Percentiles rank a stretch among this genome's conserved stretches.
Evolutionary conservation across 1,140 invertebrate species (phyloP).

Genomic region (Mactra quadrangularis): DNA sequence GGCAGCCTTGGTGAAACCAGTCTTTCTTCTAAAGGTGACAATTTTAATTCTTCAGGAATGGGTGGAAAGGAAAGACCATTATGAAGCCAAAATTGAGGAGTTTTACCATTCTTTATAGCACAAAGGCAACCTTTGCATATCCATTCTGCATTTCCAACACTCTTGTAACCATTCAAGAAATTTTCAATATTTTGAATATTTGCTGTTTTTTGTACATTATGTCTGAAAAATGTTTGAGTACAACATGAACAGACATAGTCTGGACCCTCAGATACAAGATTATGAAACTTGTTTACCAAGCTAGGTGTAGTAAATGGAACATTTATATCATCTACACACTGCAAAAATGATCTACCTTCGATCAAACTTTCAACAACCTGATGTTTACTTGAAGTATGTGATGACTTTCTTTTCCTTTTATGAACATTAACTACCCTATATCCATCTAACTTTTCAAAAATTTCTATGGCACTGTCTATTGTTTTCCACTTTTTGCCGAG

Average conservation of each 20-base stretch:
- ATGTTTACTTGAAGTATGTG: not conserved
- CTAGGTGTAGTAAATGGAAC: too few relatives aligned
- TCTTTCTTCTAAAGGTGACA: slow-evolving; percentile 45
- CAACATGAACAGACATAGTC: slow-evolving; percentile 55
- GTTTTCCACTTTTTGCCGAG: slow-evolving; percentile 2
- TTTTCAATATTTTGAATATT: too few relatives aligned
- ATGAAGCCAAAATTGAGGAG: slow-evolving; percentile 43
- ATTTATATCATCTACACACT: slow-evolving; percentile 25
- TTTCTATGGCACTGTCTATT: not conserved
- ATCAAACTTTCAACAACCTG: not conserved
- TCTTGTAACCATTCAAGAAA: too few relatives aligned
- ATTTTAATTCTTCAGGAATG: slow-evolving; percentile 49
- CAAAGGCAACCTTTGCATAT: slow-evolving; percentile 14
- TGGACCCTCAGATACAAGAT: slow-evolving; percentile 22
- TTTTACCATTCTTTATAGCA: slow-evolving; percentile 4
- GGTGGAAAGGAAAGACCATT: slow-evolving; percentile 63
- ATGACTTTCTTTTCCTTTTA: not conserved
- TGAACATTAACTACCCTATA: not conserved
- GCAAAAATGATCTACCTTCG: not conserved
- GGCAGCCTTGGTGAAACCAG: slow-evolving; percentile 33
- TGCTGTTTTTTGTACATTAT: slow-evolving; percentile 43
- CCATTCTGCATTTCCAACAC: slow-evolving; percentile 7
- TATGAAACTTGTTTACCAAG: too few relatives aligned
- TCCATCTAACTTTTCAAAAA: slow-evolving; percentile 1
- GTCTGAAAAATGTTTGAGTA: slow-evolving; percentile 55